Evolutionary conservation across 2,888 invertebrate species (phyloP), one percentile per base, ranked within the genome.

Genomic region (Schizotus pectinicornis): DNA sequence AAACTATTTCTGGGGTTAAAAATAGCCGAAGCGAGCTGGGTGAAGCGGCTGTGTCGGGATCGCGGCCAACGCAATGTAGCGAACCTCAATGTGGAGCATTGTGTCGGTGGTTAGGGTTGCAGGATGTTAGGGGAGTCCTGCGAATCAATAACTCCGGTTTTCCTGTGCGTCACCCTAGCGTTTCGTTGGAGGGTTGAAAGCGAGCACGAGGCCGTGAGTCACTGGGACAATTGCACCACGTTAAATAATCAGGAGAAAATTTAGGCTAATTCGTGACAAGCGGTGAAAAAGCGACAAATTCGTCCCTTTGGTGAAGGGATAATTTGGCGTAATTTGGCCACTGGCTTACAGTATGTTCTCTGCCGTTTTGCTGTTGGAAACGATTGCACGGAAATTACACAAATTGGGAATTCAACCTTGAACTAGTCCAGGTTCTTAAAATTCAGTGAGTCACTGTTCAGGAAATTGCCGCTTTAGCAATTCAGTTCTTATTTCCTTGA

Each of bases 101-200:
- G 76, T 77, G 76, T 77, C 77, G 74, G 67, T 74, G 74, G 75
- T 77, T 76, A 76, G 74, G 74, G 70, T 66, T 67, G 59, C 58
- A 63, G 48, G 54, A 60, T 58, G 68, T 61, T 62, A 65, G 68
- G 71, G 71, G 71, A 67, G 65, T 61, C 58, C 64, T 63, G 41
- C 58, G 63, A 72, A 76, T 76, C 77, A 74, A 76, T 76, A 76
- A 60, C 67, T 62, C 65, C 56, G 65, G 66, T 61, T 67, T 70
- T 68, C 70, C 72, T 56, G 67, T 73, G 74, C 74, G 73, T 75
- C 75, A 74, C 67, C 64, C 70, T 52, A 33, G 41, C 50, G 50
- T 34, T 42, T 50, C 22, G 11, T 39, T 8, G 39, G 49, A 14
- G 47, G 11, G 22, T 22, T 22, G 3, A 22, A 22, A 35, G 47